These are phyloP conservation scores for Cerceris rybyensis DNA, from an alignment of 2,888 invertebrate genomes.

Conservation along the genomic window DNA sequence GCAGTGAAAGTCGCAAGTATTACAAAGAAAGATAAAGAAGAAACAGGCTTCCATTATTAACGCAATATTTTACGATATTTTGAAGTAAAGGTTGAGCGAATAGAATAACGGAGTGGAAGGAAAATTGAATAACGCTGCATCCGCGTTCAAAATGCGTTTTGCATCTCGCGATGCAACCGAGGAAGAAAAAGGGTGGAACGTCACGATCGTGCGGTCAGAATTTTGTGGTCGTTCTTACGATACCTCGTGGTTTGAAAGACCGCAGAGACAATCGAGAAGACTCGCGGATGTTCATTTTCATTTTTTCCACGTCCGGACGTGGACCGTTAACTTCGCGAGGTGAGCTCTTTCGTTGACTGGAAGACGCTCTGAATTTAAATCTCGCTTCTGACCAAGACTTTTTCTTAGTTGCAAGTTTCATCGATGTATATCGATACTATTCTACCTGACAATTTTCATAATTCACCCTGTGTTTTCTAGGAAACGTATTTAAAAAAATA, in stretches of 20 bases:
- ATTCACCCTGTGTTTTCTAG: too few species aligned
- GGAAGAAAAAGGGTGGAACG: slow-evolving; percentile 54
- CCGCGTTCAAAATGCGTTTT: slow-evolving; percentile 29
- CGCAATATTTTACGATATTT: not conserved
- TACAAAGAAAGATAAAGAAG: too few species aligned
- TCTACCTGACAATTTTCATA: too few species aligned
- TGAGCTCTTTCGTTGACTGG: not conserved
- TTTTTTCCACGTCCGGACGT: slow-evolving; percentile 48
- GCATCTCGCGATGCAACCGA: slow-evolving; percentile 19
- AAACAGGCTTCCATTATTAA: too few species aligned
- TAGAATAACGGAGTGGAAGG: not conserved
- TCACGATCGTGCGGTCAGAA: slow-evolving; percentile 57
- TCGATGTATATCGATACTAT: too few species aligned
- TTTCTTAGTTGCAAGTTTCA: too few species aligned
- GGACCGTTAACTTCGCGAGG: slow-evolving; percentile 41
- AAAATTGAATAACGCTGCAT: not conserved
- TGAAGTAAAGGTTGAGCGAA: not conserved
- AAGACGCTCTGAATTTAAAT: not conserved
- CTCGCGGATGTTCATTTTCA: slow-evolving; percentile 47
- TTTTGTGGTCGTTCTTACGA: slow-evolving; percentile 59
- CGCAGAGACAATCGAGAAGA: slow-evolving; percentile 66
- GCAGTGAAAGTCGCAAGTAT: too few species aligned
- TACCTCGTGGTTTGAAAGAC: slow-evolving; percentile 55
- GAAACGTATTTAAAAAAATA: too few species aligned
- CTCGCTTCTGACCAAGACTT: not conserved